Conservation (phyloP, 2,113 vertebrate species). For the Corynorhinus townsendii region DNA sequence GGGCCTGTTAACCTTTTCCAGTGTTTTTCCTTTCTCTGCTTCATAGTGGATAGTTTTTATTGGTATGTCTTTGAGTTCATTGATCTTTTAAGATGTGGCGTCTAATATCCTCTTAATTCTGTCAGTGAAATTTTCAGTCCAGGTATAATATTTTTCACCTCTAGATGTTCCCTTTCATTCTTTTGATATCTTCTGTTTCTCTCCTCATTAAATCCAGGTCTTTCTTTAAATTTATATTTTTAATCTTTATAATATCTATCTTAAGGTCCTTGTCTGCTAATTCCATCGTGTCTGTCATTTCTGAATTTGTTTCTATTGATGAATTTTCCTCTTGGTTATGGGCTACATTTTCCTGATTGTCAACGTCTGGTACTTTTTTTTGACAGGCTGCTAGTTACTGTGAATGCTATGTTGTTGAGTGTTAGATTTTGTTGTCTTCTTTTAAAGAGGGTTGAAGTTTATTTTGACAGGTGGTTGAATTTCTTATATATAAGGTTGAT, state of each 20-base stretch:
- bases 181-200: conserved; percentile 22
- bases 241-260: background rate
- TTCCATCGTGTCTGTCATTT: background rate
- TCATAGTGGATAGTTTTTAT: background rate
- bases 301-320: background rate
- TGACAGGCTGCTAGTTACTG: conserved; percentile 11
- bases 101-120: background rate
- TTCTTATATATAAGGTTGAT: background rate
- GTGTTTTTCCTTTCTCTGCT: background rate
- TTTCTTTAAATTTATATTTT: conserved; percentile 39
- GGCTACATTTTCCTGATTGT: conserved; percentile 22
- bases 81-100: background rate
- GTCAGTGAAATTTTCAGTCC: background rate
- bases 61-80: background rate
- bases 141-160: background rate
- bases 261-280: background rate
- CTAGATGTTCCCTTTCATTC: background rate
- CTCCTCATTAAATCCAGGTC: background rate
- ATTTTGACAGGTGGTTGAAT: background rate
- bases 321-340: conserved; percentile 7
- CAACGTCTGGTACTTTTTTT: conserved; percentile 26
- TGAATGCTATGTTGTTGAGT: background rate
- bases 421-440: conserved; percentile 35
- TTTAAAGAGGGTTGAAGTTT: conserved; percentile 3
- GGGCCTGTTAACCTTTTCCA: background rate